Percentiles rank a stretch among this genome's conserved stretches.
Conservation (phyloP, 2,113 vertebrate genomes). For the Osmerus eperlanus region DNA sequence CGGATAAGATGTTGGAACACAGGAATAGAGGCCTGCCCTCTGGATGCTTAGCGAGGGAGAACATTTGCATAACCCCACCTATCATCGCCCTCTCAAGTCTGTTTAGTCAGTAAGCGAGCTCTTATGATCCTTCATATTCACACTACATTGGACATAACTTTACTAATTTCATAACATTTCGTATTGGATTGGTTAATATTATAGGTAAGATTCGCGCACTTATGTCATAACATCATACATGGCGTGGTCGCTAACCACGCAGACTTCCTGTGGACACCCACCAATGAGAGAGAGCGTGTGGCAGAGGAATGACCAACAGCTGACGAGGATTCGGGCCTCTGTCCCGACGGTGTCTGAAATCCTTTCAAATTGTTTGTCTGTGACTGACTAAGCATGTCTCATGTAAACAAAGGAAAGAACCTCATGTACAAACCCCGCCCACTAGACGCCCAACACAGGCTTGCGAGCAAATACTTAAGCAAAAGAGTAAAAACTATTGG, state of each 20-base stretch:
- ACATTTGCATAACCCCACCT: constrained; percentile 39
- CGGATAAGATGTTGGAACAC: constrained; percentile 24
- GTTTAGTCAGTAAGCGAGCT: constrained; percentile 13
- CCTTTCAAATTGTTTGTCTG: too few species aligned
- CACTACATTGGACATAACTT: constrained; percentile 21
- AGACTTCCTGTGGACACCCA: constrained; percentile 35
- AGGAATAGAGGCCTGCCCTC: constrained; percentile 13
- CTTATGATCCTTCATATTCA: constrained; percentile 35
- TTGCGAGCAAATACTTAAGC: not conserved
- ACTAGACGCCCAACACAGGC: too few species aligned
- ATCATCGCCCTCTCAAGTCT: constrained; percentile 2
- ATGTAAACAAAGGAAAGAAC: too few species aligned
- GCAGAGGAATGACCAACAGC: too few species aligned
- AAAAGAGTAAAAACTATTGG: not conserved
- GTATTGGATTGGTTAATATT: constrained; percentile 26
- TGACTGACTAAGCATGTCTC: too few species aligned
- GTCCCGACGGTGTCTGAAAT: too few species aligned
- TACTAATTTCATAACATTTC: constrained; percentile 20
- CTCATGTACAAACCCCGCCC: too few species aligned
- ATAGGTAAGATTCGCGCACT: constrained; percentile 39
- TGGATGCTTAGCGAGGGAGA: constrained; percentile 24
- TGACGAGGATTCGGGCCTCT: too few species aligned
- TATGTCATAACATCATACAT: constrained; percentile 17
- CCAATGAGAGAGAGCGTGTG: constrained; percentile 26
- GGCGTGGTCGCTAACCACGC: constrained; percentile 22